A percentile compares a stretch with the other conserved stretches of the same genome.
phyloP scores from a whole-genome alignment of 2,797 vertebrate genomes.

The Epinephelus awoara region DNA sequence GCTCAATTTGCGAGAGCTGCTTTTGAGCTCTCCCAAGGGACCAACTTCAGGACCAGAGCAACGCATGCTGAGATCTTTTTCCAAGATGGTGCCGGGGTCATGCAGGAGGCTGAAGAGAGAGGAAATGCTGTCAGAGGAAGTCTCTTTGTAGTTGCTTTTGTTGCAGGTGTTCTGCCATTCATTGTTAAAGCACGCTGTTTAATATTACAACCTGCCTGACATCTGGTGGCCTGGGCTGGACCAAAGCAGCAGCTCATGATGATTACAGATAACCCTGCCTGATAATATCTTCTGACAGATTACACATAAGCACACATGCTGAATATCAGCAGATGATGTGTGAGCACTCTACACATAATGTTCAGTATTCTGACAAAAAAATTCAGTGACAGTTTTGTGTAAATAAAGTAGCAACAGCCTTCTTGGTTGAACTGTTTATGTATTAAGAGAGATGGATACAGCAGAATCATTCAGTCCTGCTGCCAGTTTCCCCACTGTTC shows the following conservation, averaged over 20 bases:
- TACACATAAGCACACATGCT: constrained; percentile 55
- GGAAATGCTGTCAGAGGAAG: constrained; percentile 86
- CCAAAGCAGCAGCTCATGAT: constrained; percentile 49
- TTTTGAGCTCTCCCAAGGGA: constrained; percentile 76
- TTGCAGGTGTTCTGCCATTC: constrained; percentile 91
- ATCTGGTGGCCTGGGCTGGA: constrained; percentile 81
- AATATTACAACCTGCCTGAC: constrained; percentile 84
- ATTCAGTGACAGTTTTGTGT: background rate
- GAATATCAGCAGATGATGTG: constrained; percentile 26
- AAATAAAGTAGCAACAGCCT: background rate
- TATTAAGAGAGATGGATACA: too few species aligned
- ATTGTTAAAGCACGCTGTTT: constrained; percentile 84
- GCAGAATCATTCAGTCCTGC: too few species aligned
- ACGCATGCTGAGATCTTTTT: constrained; percentile 84
- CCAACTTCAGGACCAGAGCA: constrained; percentile 73
- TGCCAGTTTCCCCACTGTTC: too few species aligned
- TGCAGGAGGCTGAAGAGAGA: constrained; percentile 77
- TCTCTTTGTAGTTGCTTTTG: constrained; percentile 89
- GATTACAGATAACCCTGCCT: constrained; percentile 24
- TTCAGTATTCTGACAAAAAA: background rate
- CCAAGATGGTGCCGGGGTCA: constrained; percentile 83
- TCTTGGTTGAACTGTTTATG: too few species aligned
- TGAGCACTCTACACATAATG: background rate
- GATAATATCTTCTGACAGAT: constrained; percentile 57
- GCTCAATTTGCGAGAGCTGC: constrained; percentile 77